Base-by-base conservation (phyloP, 2,797 vertebrate genomes). In the Parauchenoglanis punctatus region DNA sequence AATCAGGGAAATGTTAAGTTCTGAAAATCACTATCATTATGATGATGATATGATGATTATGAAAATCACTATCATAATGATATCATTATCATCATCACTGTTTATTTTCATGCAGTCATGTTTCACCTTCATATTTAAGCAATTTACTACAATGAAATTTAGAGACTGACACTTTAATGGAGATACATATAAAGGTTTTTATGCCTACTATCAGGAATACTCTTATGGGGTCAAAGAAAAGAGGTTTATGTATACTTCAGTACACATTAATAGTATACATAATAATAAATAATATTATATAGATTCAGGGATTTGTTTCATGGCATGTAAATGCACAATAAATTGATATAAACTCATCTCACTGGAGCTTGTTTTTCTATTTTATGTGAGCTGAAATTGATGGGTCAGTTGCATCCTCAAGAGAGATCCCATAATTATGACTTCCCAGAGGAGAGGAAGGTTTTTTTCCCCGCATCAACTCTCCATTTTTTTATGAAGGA, bases 361-460 rank as follows among this genome's bases (percentile, higher is more conserved):
- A 7, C 52, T 58, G 7, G 17, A 70, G 35, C 82, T 58, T 78
- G 61, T 78, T 87, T 78, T 87, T 80, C 20, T 40, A 12, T 76
- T 76, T 35, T 49, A 35, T 80, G 17, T 77, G 44, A 63, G 54
- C 40, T 81, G 67, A 81, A 88, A 81, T 35, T 65, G 58, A 46
- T 82, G 68, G 84, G 84, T 82, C 84, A 67, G 59, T 83, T 56
- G 3, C 56, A 54, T 18, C 31, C 81, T 83, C 78, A 31, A 65
- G 86, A 86, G 86, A 88, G 12, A 65, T 49, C 10, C 49, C 67
- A 73, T 80, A 89, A 83, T 87, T 87, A 84, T 59, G 52, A 82
- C 70, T 56, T 65, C 73, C 83, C 56, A 70, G 31, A 82, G n/a
- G 54, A 18, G 59, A 20, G 54, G n/a, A n/a, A 13, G 40, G 3